Evolutionary conservation across 1,140 invertebrate species (phyloP).

Genomic region (Cryptotermes secundus): DNA sequence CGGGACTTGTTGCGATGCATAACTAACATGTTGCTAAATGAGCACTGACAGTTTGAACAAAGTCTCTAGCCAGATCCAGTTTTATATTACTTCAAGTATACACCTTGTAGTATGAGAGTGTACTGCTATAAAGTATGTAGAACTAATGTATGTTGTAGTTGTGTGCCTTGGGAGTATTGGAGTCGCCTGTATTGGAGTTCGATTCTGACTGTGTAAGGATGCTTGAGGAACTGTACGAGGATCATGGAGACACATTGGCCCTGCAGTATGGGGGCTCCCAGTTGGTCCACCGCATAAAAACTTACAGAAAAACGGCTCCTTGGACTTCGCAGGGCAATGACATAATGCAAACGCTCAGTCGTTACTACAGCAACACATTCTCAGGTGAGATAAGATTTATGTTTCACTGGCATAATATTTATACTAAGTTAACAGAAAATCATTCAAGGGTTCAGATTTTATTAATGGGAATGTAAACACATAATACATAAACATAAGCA

Average conservation of each 20-base stretch:
- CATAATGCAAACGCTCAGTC: constrained; percentile 96
- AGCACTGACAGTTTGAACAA: too few relatives aligned
- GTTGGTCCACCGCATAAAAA: constrained; percentile 91
- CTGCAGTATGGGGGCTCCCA: constrained; percentile 98
- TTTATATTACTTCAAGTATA: too few relatives aligned
- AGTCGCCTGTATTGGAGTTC: constrained; percentile 83
- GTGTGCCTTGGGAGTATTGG: constrained; percentile 82
- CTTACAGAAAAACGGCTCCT: constrained; percentile 89
- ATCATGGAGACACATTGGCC: constrained; percentile 97
- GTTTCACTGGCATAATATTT: background rate
- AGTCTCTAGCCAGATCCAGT: too few relatives aligned
- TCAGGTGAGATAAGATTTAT: constrained; percentile 57
- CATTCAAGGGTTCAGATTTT: too few relatives aligned
- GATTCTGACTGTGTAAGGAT: constrained; percentile 94
- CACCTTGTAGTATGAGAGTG: too few relatives aligned
- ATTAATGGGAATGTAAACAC: too few relatives aligned
- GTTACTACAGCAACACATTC: constrained; percentile 99
- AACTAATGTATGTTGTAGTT: constrained; percentile 54
- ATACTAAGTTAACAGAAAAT: too few relatives aligned
- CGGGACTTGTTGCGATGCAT: too few relatives aligned
- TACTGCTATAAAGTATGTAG: too few relatives aligned
- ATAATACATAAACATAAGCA: too few relatives aligned
- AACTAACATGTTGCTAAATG: too few relatives aligned
- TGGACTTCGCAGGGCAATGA: constrained; percentile 98
- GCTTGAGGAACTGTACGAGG: constrained; percentile 95